Evolutionary conservation across 2,888 invertebrate genomes (phyloP), one percentile per base, ranked within the genome.

Genomic region (Tetragonula carbonaria): DNA sequence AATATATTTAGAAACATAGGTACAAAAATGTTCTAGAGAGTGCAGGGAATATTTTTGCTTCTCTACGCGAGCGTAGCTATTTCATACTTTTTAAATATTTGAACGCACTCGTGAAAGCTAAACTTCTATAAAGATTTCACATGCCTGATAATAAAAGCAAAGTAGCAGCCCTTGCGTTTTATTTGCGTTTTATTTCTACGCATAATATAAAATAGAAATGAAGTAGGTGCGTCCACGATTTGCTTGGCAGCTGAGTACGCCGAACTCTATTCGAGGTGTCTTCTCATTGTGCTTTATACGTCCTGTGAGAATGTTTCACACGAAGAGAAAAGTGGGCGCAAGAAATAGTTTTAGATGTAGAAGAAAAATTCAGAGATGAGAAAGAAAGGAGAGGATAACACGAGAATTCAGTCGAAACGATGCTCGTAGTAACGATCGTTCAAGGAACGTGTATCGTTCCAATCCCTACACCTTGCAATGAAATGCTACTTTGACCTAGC

Each of bases 391-490:
- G 33, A 33, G 51, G 8, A 59, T 16, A 72, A 16, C 57, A 55
- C n/a, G 55, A 53, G 78, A 73, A 28, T 55, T 18, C 59, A 23
- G n/a, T 18, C 50, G 57, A 45, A 78, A 63, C 55, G 59, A 50
- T 23, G 28, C 33, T 66, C 50, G 50, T 23, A 59, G 33, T 57
- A 67, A 38, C 66, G 50, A 74, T 57, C 66, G 74, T 66, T 74
- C 66, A 57, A 74, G 78, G 50, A 66, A 66, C 33, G 45, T 73
- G 73, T 57, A 73, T 33, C 73, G 65, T 78, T 78, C 8, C 74
- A 65, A 78, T 78, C 57, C 66, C 78, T 45, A 67, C 74, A 59
- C 78, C 74, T 67, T 75, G 66, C 74, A 74, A 78, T 74, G 78
- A 78, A 78, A 78, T 65, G 66, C 66, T 67, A 51, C 66, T 78